Percentiles rank a stretch among this genome's conserved stretches.
Evolutionary conservation across 2,888 invertebrate species (phyloP).

Genomic region (Homarus gammarus): DNA sequence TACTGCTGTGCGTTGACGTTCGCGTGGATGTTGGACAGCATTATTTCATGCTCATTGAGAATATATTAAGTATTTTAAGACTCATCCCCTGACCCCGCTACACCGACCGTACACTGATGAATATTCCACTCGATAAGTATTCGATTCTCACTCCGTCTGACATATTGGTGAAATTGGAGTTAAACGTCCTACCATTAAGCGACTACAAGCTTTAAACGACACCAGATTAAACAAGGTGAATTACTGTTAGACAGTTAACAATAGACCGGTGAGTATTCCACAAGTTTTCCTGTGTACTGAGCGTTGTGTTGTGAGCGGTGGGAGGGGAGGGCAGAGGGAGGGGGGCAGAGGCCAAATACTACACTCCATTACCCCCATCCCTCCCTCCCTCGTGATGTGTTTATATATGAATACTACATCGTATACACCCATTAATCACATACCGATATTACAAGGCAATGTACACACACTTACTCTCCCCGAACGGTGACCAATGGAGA

Average conservation of each 20-base stretch:
- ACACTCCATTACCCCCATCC: not conserved
- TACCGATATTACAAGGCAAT: not conserved
- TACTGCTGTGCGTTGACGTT: conserved; percentile 20
- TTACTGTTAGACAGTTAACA: conserved; percentile 16
- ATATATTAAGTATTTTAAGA: not conserved
- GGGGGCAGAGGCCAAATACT: not conserved
- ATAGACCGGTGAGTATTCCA: conserved; percentile 5
- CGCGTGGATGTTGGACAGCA: conserved; percentile 10
- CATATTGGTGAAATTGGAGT: conserved; percentile 47
- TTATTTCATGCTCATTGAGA: conserved; percentile 19
- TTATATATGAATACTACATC: conserved; percentile 21
- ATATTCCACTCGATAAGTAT: conserved; percentile 54
- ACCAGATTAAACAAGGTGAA: conserved; percentile 50
- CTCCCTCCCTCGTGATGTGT: not conserved
- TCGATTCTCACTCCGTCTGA: conserved; percentile 44
- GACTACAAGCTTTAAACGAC: conserved; percentile 39
- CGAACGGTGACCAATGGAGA: not conserved
- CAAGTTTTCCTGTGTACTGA: conserved; percentile 23
- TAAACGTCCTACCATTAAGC: conserved; percentile 40
- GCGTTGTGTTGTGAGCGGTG: too few species aligned
- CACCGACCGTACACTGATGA: conserved; percentile 31
- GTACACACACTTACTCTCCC: too few species aligned
- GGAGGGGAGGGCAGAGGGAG: too few species aligned
- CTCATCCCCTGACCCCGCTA: not conserved
- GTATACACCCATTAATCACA: not conserved